Conservation (phyloP, 2,797 vertebrate species). For the Spinus olivaceus region DNA sequence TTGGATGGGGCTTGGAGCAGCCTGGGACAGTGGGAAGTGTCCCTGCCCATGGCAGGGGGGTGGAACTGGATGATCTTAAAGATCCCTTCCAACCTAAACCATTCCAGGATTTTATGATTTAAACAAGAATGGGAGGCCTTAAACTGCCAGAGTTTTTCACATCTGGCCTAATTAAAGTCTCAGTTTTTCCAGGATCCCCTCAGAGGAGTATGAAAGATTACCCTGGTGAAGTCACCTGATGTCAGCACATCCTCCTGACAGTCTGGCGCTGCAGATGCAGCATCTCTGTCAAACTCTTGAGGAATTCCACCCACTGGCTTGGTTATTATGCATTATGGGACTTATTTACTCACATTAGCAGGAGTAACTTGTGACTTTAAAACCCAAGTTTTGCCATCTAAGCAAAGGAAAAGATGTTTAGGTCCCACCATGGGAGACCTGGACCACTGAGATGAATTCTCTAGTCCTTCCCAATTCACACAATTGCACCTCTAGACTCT, state of each 20-base stretch:
- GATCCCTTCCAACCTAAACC: background rate
- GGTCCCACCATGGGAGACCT: background rate
- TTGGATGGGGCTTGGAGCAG: fast-evolving
- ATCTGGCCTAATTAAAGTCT: background rate
- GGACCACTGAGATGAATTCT: background rate
- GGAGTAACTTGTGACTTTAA: background rate
- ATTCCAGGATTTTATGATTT: background rate
- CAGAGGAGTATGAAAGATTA: background rate
- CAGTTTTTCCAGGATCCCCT: background rate
- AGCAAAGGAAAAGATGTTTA: background rate
- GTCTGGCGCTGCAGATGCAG: background rate
- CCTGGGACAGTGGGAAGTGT: background rate
- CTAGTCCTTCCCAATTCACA: background rate
- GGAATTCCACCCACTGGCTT: background rate
- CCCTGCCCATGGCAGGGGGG: background rate
- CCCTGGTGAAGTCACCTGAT: background rate
- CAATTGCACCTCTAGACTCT: background rate
- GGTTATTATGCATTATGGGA: background rate
- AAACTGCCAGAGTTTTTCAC: background rate
- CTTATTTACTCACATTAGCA: background rate
- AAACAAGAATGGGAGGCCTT: background rate
- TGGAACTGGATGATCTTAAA: background rate
- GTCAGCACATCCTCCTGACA: background rate
- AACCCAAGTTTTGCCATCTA: background rate
- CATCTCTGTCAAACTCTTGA: background rate